These are phyloP conservation scores for Apodemia mormo DNA, from an alignment of 2,888 invertebrate genomes.

Conservation along the genomic window DNA sequence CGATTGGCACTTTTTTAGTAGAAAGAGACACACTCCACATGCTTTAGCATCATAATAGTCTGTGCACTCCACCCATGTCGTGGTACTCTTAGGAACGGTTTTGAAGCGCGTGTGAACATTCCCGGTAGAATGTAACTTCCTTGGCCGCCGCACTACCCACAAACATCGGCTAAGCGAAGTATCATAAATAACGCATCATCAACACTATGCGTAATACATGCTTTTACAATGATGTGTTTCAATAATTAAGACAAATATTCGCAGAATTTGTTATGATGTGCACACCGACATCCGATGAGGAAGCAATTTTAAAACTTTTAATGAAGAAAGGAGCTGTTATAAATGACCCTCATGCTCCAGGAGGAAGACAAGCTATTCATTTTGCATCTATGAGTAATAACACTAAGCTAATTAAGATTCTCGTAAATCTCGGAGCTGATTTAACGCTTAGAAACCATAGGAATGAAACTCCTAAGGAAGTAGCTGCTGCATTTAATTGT, in stretches of 20 bases:
- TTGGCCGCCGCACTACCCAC: no score
- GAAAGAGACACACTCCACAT: no score
- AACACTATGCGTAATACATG: no score
- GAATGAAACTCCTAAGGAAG: slow-evolving; percentile 61
- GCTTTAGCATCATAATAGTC: no score
- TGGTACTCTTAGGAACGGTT: no score
- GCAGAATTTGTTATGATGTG: slow-evolving; percentile 72
- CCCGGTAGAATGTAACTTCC: no score
- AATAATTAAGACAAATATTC: slow-evolving; percentile 30
- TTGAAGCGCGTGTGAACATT: no score
- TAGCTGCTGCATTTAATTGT: slow-evolving; percentile 59
- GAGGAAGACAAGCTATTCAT: slow-evolving; percentile 72
- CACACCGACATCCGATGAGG: slow-evolving; percentile 56
- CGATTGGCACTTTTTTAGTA: no score
- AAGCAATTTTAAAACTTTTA: slow-evolving; percentile 58
- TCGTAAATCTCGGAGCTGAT: slow-evolving; percentile 62
- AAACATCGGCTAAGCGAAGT: no score
- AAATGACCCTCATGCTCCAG: slow-evolving; percentile 60
- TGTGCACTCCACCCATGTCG: no score
- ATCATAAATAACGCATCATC: no score
- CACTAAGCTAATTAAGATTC: slow-evolving; percentile 53
- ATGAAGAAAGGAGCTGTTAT: slow-evolving; percentile 58
- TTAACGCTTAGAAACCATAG: slow-evolving; percentile 54
- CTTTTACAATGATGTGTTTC: background rate
- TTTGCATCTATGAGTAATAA: slow-evolving; percentile 77